phyloP scores from a whole-genome alignment of 23 tunicate genomes.

The Ascidia mentula region DNA sequence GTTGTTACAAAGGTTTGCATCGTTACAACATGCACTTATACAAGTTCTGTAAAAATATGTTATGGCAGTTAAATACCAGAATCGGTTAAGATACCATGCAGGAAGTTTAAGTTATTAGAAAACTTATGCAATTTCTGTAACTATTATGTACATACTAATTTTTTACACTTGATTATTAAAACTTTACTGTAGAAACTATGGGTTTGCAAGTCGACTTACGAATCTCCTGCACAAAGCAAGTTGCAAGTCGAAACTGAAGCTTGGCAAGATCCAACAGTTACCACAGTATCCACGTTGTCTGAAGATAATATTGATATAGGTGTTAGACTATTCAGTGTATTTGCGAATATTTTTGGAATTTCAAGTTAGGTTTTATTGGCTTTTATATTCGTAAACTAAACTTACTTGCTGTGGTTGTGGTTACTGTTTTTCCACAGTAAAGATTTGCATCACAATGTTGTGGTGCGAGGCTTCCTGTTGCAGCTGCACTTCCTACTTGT shows the following conservation, averaged over 20 bases:
- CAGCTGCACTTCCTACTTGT: constrained; percentile 1
- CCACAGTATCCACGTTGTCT: neutral
- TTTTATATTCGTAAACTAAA: too few species aligned
- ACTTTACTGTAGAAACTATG: neutral
- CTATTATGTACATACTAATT: too few species aligned
- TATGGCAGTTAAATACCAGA: too few species aligned
- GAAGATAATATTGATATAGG: too few species aligned
- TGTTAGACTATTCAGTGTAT: too few species aligned
- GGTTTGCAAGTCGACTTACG: neutral
- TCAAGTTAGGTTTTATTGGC: too few species aligned
- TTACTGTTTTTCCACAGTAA: neutral
- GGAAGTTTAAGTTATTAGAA: too few species aligned
- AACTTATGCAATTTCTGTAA: too few species aligned
- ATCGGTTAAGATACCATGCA: too few species aligned
- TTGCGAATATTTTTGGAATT: too few species aligned
- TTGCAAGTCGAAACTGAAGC: neutral
- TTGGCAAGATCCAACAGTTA: constrained; percentile 6
- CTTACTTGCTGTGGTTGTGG: constrained; percentile 1
- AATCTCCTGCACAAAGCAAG: neutral
- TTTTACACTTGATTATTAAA: too few species aligned
- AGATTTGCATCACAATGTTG: neutral
- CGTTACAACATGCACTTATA: neutral
- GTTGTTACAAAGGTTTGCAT: neutral
- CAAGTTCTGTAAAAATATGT: neutral
- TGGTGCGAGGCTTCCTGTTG: neutral